These are phyloP conservation scores for Acromyrmex heyeri DNA, from an alignment of 1,140 invertebrate genomes.

Conservation along the genomic window DNA sequence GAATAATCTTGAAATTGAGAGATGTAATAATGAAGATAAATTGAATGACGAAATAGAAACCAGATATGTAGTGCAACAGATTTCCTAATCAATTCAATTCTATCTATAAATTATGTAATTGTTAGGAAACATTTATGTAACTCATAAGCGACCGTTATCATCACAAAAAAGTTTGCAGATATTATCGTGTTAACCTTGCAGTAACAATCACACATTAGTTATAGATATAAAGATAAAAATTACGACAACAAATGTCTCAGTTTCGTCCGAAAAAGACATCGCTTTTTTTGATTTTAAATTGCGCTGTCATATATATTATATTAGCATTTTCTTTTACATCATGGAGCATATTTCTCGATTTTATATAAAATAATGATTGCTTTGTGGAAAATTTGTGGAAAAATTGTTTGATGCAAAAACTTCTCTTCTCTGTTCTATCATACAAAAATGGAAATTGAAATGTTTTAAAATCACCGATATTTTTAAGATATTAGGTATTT, in stretches of 20 bases:
- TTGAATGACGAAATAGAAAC: constrained; percentile 42
- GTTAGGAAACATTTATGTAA: not conserved
- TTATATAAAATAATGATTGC: not conserved
- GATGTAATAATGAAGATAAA: not conserved
- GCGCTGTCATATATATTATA: not conserved
- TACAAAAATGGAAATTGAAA: no score
- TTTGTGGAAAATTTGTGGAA: no score
- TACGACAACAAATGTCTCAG: not conserved
- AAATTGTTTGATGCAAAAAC: no score
- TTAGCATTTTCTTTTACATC: not conserved
- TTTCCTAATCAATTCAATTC: not conserved
- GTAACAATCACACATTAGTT: not conserved
- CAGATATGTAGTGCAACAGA: not conserved
- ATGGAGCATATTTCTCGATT: not conserved
- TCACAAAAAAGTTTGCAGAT: not conserved
- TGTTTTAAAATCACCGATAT: no score
- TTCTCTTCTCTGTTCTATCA: no score
- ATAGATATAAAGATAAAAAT: not conserved
- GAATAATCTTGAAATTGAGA: not conserved
- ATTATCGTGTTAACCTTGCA: not conserved
- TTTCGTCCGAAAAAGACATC: not conserved
- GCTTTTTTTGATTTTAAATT: not conserved
- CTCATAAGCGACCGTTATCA: not conserved
- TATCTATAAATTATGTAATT: not conserved
- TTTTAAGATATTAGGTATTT: no score